phyloP scores from a whole-genome alignment of 2,888 invertebrate species.

The Nemoura dubitans region DNA sequence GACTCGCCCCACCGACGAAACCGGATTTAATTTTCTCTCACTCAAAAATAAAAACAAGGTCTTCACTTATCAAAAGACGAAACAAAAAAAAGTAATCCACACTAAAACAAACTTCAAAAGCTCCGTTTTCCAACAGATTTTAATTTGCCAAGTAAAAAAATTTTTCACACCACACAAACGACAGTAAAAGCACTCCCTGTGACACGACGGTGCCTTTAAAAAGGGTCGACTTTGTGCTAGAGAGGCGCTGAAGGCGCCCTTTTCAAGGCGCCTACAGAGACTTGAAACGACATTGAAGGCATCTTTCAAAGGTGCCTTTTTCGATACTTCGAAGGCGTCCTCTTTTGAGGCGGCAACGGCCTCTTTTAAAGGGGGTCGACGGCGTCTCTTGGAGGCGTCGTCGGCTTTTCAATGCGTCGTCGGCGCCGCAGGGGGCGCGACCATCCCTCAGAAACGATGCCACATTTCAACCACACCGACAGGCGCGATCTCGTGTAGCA shows the following conservation, averaged over 20 bases:
- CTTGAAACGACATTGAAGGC: no score
- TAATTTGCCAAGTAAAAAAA: background rate
- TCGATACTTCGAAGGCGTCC: no score
- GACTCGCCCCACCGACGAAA: background rate
- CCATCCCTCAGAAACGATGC: background rate
- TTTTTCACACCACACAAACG: background rate
- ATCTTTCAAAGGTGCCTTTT: no score
- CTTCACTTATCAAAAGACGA: background rate
- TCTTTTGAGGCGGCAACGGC: no score
- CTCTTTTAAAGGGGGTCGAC: no score
- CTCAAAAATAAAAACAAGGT: background rate
- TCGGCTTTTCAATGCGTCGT: background rate
- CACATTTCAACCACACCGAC: slow-evolving; percentile 49
- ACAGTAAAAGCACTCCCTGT: background rate
- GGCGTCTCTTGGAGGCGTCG: background rate
- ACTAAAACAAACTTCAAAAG: background rate
- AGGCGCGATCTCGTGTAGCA: slow-evolving; percentile 48
- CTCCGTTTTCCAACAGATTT: background rate
- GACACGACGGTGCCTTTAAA: background rate
- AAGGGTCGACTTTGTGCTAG: no score
- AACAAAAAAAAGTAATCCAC: background rate
- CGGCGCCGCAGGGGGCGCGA: background rate
- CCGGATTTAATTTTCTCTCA: slow-evolving; percentile 2
- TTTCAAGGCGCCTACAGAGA: no score
- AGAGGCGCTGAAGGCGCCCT: no score